Conservation (phyloP, 1,140 invertebrate species). For the Drosophila varians region DNA sequence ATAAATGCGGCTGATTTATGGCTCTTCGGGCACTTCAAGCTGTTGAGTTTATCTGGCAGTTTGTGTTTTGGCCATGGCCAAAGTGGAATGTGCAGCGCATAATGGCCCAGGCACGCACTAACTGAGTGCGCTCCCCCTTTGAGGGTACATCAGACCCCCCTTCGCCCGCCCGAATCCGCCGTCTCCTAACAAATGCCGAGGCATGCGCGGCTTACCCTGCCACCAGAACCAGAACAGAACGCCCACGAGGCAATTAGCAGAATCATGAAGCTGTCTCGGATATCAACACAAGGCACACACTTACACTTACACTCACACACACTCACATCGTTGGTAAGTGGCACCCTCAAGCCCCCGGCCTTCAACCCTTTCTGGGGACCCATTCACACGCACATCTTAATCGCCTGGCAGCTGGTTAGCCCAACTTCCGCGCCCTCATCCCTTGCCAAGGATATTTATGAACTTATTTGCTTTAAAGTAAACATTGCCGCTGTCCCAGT, state of each 20-base stretch:
- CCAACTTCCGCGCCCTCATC: not conserved
- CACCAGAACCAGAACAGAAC: constrained; percentile 8
- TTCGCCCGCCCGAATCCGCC: not conserved
- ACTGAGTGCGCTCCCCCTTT: not conserved
- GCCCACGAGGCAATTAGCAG: constrained; percentile 65
- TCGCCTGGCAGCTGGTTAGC: constrained; percentile 38
- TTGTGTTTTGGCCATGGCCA: constrained; percentile 26
- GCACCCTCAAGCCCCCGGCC: constrained; percentile 8
- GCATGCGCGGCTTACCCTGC: constrained; percentile 61
- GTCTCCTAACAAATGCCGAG: constrained; percentile 41
- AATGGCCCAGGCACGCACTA: constrained; percentile 30
- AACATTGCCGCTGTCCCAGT: constrained; percentile 54
- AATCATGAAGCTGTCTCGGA: constrained; percentile 66
- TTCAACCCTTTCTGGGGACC: constrained; percentile 10
- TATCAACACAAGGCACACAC: constrained; percentile 41
- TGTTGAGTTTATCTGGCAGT: constrained; percentile 14
- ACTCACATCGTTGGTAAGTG: constrained; percentile 15
- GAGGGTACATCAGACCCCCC: not conserved
- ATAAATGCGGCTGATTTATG: constrained; percentile 66
- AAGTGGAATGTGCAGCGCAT: constrained; percentile 17
- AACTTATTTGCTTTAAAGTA: constrained; percentile 79
- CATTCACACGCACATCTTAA: constrained; percentile 53
- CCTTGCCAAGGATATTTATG: constrained; percentile 62
- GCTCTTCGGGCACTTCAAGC: constrained; percentile 20
- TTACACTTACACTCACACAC: not conserved